phyloP scores from a whole-genome alignment of 2,113 vertebrate species.

The Chionis minor region DNA sequence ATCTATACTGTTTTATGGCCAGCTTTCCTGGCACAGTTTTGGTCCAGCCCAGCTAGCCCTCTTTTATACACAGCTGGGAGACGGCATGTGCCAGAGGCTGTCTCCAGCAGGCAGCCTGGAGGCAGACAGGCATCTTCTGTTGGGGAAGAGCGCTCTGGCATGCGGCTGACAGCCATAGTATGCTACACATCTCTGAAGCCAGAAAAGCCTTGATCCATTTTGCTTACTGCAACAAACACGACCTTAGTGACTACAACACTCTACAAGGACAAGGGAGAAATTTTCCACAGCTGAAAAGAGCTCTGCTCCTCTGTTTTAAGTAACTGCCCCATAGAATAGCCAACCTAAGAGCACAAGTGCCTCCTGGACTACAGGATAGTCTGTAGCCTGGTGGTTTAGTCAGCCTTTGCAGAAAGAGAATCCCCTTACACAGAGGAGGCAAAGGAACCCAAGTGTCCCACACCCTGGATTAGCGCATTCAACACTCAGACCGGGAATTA shows the following conservation, averaged over 20 bases:
- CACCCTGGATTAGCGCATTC: neutral
- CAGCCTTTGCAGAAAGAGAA: neutral
- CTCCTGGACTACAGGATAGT: neutral
- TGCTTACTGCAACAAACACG: neutral
- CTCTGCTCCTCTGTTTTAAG: neutral
- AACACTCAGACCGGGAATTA: neutral
- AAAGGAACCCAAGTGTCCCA: neutral
- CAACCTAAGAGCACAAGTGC: neutral
- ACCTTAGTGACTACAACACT: neutral
- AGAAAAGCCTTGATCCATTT: neutral
- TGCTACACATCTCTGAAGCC: neutral
- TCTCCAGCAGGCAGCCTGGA: neutral
- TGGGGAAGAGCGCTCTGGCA: neutral
- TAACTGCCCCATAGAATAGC: neutral
- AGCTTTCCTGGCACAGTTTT: neutral
- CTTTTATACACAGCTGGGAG: neutral
- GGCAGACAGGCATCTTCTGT: neutral
- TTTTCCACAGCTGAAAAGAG: neutral
- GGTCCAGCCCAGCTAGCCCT: neutral
- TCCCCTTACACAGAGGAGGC: neutral
- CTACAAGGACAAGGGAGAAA: neutral
- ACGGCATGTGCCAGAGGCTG: rapidly evolving
- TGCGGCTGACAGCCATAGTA: neutral
- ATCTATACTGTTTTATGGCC: neutral
- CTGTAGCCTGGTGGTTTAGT: neutral